These are phyloP conservation scores for Catostomus latipinnis DNA, from an alignment of 2,797 vertebrate species.

Conservation along the genomic window DNA sequence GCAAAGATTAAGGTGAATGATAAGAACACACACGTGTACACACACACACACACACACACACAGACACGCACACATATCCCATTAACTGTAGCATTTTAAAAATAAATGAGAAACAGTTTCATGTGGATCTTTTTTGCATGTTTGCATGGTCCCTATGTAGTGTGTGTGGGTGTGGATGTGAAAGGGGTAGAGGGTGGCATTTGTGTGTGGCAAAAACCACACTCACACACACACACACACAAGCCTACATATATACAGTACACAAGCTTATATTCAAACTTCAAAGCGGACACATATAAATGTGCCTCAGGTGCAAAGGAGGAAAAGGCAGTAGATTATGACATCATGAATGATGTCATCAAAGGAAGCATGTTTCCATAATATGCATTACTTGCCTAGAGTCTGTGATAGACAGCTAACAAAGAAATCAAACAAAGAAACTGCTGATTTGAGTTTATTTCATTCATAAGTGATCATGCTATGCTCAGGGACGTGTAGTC, in stretches of 20 bases:
- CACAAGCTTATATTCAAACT: no score
- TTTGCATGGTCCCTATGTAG: slow-evolving; percentile 11
- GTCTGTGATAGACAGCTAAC: no score
- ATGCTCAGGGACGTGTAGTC: no score
- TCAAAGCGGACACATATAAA: no score
- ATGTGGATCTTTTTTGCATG: slow-evolving; percentile 25
- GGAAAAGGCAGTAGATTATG: no score
- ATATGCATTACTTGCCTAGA: no score
- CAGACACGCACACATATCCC: neutral
- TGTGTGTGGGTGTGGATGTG: slow-evolving; percentile 45
- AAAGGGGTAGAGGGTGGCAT: slow-evolving; percentile 46
- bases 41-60: slow-evolving; percentile 1
- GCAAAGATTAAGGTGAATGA: neutral
- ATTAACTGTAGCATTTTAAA: slow-evolving; percentile 42
- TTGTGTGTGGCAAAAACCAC: slow-evolving; percentile 34
- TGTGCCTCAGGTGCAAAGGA: no score
- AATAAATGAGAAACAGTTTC: slow-evolving; percentile 50
- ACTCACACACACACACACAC: slow-evolving; percentile 34
- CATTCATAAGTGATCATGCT: no score
- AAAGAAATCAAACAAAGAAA: no score
- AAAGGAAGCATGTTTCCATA: no score
- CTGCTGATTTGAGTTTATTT: neutral
- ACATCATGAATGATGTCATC: no score
- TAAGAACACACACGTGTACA: neutral
- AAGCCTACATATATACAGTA: no score